phyloP scores from a whole-genome alignment of 2,888 invertebrate species.

The Rhaphigaster nebulosa region DNA sequence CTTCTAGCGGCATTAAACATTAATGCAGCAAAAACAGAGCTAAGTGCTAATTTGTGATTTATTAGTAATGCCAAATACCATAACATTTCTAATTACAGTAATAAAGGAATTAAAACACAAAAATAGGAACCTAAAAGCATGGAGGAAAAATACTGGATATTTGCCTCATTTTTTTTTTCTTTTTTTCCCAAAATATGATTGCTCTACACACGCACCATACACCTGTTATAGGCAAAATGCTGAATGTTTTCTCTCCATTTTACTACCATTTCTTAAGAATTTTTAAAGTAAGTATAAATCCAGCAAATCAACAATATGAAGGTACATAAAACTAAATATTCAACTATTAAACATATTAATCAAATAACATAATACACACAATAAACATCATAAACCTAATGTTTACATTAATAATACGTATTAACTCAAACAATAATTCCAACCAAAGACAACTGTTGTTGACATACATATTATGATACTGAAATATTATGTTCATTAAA shows the following conservation, averaged over 20 bases:
- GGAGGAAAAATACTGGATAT: neutral
- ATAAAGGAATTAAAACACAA: neutral
- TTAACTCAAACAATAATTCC: slow-evolving; percentile 14
- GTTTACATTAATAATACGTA: neutral
- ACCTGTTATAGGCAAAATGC: neutral
- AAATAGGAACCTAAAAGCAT: neutral
- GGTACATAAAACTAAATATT: neutral
- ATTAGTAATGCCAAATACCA: neutral
- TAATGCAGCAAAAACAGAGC: neutral
- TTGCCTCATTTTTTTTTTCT: neutral
- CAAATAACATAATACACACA: slow-evolving; percentile 11
- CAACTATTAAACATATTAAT: neutral
- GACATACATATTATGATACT: neutral
- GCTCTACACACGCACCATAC: neutral
- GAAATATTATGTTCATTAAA: neutral
- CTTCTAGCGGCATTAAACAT: neutral
- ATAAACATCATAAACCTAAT: neutral
- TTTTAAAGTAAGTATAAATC: neutral
- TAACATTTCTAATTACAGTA: neutral
- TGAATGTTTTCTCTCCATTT: neutral
- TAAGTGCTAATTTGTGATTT: neutral
- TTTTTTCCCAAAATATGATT: neutral
- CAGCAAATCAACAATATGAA: slow-evolving; percentile 6
- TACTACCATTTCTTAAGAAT: neutral
- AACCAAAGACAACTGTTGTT: neutral